Evolutionary conservation across 35 echinoderm and acorn worm genomes (phyloP).

Genomic region (Anneissia japonica): DNA sequence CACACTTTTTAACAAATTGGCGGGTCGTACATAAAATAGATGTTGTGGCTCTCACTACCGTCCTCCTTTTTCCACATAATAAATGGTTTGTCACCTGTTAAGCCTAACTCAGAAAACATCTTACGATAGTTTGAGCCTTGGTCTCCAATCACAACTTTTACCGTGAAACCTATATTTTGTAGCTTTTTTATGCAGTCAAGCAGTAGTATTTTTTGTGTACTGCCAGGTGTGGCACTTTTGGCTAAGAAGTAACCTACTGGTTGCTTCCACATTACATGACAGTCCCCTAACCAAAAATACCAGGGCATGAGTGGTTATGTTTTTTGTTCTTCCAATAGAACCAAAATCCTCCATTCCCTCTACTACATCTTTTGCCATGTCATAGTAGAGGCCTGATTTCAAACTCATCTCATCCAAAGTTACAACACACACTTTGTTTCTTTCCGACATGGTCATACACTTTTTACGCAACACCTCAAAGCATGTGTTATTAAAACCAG

Average conservation of each 20-base stretch:
- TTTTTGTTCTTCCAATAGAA: neutral
- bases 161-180: neutral
- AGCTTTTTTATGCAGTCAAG: neutral
- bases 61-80: neutral
- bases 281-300: neutral
- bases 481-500: slow-evolving; percentile 19
- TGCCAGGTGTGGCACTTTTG: neutral
- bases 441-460: neutral
- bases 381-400: neutral
- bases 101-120: neutral
- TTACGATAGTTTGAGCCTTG: neutral
- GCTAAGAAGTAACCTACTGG: neutral
- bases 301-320: neutral
- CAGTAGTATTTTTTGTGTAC: neutral
- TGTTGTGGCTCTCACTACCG: neutral
- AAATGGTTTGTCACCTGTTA: neutral
- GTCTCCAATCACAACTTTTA: neutral
- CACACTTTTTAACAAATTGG: slow-evolving; percentile 12
- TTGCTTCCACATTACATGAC: slow-evolving; percentile 6
- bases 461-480: slow-evolving; percentile 4
- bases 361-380: neutral
- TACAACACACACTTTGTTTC: neutral
- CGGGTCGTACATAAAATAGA: slow-evolving; percentile 6
- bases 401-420: slow-evolving; percentile 33
- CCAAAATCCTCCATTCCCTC: slow-evolving; percentile 30